A percentile compares a stretch with the other conserved stretches of the same genome.
Conservation (phyloP, 2,113 vertebrate genomes). For the Anthoscopus minutus region DNA sequence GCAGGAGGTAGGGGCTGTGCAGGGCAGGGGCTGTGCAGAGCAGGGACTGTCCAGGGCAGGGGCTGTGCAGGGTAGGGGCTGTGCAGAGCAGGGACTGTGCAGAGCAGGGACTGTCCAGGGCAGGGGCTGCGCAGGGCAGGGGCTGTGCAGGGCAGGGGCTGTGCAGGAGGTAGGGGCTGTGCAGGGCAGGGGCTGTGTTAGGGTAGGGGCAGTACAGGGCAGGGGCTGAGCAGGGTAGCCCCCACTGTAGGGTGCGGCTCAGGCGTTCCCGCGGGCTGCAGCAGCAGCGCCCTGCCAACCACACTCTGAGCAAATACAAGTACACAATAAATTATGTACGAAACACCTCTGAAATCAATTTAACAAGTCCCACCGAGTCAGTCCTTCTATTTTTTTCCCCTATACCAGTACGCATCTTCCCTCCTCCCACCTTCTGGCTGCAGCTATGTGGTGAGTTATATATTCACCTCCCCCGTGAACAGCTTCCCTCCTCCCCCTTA, state of each 20-base stretch:
- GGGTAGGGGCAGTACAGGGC: too few species aligned
- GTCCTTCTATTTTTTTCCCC: not conserved
- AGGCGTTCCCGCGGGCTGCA: not conserved
- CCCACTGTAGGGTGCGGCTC: rapidly evolving
- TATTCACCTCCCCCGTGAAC: not conserved
- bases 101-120: not conserved
- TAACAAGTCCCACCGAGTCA: not conserved
- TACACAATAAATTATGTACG: not conserved
- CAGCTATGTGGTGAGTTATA: not conserved
- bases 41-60: rapidly evolving
- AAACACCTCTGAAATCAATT: not conserved
- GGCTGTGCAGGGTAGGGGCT: not conserved
- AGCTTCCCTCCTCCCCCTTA: not conserved
- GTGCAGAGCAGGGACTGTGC: rapidly evolving
- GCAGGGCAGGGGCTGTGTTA: not conserved
- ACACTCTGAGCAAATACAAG: not conserved
- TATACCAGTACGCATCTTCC: not conserved
- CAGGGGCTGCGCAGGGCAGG: not conserved
- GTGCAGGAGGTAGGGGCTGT: too few species aligned
- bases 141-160: not conserved
- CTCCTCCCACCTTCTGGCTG: constrained; percentile 13
- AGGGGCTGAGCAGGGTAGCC: too few species aligned
- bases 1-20: too few species aligned
- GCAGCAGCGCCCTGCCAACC: rapidly evolving
- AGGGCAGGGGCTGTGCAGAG: not conserved